A percentile compares a stretch with the other conserved stretches of the same genome.
phyloP scores from a whole-genome alignment of 1,140 invertebrate species.

The Zaprionus gabonicus region DNA sequence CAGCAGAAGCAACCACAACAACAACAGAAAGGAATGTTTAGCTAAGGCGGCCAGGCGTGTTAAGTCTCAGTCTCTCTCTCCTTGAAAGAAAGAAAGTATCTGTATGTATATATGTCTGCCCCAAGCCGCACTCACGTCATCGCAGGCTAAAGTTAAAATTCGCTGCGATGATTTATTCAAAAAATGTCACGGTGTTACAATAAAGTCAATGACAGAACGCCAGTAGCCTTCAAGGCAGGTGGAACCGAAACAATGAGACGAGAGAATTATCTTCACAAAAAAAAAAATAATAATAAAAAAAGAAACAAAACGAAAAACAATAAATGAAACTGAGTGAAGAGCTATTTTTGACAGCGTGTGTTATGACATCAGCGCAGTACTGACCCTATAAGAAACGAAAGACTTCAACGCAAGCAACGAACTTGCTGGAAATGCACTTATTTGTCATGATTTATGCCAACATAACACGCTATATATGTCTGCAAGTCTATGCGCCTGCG shows the following conservation, averaged over 20 bases:
- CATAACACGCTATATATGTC: conserved; percentile 67
- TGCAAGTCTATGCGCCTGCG: conserved; percentile 53
- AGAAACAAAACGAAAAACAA: background rate
- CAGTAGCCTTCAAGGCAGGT: conserved; percentile 23
- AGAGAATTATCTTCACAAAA: conserved; percentile 25
- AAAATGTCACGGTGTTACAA: conserved; percentile 69
- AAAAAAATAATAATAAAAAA: conserved; percentile 26
- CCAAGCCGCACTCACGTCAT: conserved; percentile 60
- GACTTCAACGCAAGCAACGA: conserved; percentile 74
- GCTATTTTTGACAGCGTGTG: background rate
- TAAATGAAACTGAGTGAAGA: conserved; percentile 13
- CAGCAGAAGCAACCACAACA: background rate
- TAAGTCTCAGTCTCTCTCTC: conserved; percentile 21
- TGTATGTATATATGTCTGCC: conserved; percentile 11
- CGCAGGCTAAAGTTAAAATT: conserved; percentile 23
- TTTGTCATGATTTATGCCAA: conserved; percentile 42
- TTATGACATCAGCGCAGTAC: background rate
- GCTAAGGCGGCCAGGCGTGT: conserved; percentile 58
- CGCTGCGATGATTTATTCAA: conserved; percentile 65
- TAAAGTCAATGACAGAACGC: conserved; percentile 67
- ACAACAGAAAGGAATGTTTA: conserved; percentile 49
- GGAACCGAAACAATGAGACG: conserved; percentile 21
- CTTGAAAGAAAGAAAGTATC: conserved; percentile 35
- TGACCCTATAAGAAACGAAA: conserved; percentile 55
- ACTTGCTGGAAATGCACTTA: conserved; percentile 72